Conservation (phyloP, 2,797 vertebrate species). For the Characodon lateralis region DNA sequence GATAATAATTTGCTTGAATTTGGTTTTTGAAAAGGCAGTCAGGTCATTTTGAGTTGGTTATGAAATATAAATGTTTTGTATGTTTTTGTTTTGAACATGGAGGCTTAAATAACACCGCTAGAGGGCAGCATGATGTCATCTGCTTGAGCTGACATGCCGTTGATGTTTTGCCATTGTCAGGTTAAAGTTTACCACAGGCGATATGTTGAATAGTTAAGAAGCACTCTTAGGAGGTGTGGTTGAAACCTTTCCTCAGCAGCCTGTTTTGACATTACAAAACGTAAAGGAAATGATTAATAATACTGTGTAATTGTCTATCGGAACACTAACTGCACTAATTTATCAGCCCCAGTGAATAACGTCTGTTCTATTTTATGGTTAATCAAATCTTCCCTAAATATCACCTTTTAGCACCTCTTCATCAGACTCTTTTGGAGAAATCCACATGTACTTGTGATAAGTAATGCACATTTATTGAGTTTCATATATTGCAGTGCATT, state of each 20-base stretch:
- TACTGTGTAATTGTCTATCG: conserved; percentile 22
- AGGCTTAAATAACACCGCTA: conserved; percentile 32
- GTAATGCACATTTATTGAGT: not conserved
- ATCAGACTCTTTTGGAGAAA: not conserved
- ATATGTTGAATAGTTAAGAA: conserved; percentile 32
- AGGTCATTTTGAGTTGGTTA: not conserved
- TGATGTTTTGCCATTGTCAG: conserved; percentile 18
- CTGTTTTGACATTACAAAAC: conserved; percentile 19
- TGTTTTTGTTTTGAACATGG: conserved; percentile 5
- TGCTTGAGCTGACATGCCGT: conserved; percentile 10
- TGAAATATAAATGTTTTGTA: not conserved
- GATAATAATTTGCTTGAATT: not conserved
- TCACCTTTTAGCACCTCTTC: not conserved
- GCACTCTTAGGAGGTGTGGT: conserved; percentile 21
- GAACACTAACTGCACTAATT: conserved; percentile 9
- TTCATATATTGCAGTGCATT: not conserved
- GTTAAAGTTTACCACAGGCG: conserved; percentile 16
- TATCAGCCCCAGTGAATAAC: conserved; percentile 8
- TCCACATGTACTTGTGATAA: not conserved
- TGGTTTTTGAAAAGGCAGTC: not conserved
- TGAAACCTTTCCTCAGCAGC: conserved; percentile 25
- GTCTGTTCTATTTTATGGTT: conserved; percentile 2
- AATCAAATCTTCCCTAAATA: conserved; percentile 2
- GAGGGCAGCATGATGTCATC: conserved; percentile 42
- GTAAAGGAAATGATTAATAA: conserved; percentile 10